phyloP scores from a whole-genome alignment of 92 coral and sea anemone species.

The Epizoanthus stellaris region DNA sequence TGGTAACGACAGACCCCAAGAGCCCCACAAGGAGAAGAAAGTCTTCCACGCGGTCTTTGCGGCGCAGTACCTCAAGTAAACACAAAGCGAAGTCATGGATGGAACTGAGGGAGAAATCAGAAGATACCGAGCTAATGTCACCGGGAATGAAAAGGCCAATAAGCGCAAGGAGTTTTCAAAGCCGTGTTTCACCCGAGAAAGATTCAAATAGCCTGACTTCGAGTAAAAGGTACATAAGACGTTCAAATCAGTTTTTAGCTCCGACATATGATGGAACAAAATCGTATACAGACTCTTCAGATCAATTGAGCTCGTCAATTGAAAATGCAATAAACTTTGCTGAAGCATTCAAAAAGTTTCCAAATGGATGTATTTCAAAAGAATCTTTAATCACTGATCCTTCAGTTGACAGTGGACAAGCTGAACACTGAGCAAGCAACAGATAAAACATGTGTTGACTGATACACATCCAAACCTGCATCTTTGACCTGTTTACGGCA shows the following conservation, averaged over 20 bases:
- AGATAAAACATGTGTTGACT: no score
- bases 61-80: neutral
- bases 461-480: no score
- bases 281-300: neutral
- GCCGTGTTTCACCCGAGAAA: slow-evolving; percentile 58
- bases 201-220: neutral
- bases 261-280: neutral
- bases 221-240: neutral
- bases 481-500: no score
- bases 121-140: slow-evolving; percentile 2
- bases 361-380: slow-evolving; percentile 14
- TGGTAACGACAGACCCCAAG: neutral
- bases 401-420: neutral
- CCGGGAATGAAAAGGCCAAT: slow-evolving; percentile 24
- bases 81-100: slow-evolving; percentile 30
- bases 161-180: slow-evolving; percentile 50
- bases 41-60: slow-evolving; percentile 15
- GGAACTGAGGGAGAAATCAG: slow-evolving; percentile 13
- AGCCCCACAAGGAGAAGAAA: slow-evolving; percentile 8
- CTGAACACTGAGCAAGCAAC: neutral
- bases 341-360: neutral
- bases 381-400: neutral
- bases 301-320: neutral
- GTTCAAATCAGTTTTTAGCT: slow-evolving; percentile 13
- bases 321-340: neutral